phyloP scores from a whole-genome alignment of 1,140 invertebrate species.

The Spodoptera litura region DNA sequence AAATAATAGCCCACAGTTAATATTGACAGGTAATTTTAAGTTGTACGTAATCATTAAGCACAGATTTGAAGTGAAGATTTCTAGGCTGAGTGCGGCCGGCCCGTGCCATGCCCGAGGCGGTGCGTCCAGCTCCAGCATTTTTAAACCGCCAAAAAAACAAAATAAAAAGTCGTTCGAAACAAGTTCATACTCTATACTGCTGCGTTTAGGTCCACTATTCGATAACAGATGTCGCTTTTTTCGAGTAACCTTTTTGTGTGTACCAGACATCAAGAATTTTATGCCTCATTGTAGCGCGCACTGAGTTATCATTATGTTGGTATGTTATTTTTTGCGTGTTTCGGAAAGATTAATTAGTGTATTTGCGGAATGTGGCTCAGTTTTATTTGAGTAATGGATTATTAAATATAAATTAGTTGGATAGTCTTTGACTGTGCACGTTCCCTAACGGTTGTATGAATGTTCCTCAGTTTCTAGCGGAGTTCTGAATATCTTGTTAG shows the following conservation, averaged over 20 bases:
- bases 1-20: conserved; percentile 48
- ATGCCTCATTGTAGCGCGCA: conserved; percentile 62
- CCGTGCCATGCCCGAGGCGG: conserved; percentile 77
- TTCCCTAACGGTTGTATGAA: conserved; percentile 6
- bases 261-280: conserved; percentile 59
- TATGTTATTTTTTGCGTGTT: conserved; percentile 48
- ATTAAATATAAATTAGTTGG: conserved; percentile 35
- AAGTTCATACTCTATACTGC: conserved; percentile 23
- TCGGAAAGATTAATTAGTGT: conserved; percentile 49
- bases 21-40: conserved; percentile 58
- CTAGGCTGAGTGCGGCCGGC: conserved; percentile 60
- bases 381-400: conserved; percentile 36
- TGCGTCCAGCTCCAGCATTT: conserved; percentile 56
- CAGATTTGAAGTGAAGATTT: conserved; percentile 55
- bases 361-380: conserved; percentile 45
- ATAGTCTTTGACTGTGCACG: background rate
- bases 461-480: background rate
- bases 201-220: conserved; percentile 36
- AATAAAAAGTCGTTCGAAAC: conserved; percentile 3
- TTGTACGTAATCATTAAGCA: conserved; percentile 52
- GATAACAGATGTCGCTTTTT: conserved; percentile 49
- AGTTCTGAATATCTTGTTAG: background rate
- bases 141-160: conserved; percentile 58
- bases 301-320: conserved; percentile 54
- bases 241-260: conserved; percentile 50